Evolutionary conservation across 2,797 vertebrate species (phyloP).

Genomic region (Dallia pectoralis): DNA sequence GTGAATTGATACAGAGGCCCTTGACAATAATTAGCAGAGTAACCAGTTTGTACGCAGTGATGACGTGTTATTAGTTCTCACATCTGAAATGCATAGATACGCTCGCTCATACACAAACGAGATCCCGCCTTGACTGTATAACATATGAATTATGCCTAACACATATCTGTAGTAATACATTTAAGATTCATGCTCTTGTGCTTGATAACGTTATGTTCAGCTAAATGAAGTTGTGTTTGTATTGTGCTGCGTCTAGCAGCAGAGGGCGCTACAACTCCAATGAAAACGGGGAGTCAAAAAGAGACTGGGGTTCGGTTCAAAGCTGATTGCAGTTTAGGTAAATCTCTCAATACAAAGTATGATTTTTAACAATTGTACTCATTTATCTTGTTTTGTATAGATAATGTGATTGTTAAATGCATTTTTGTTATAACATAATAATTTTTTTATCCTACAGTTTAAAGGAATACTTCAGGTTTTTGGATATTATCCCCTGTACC

Average conservation of each 20-base stretch:
- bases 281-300: constrained; percentile 73
- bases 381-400: constrained; percentile 51
- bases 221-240: constrained; percentile 72
- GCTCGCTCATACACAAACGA: background rate
- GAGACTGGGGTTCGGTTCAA: constrained; percentile 78
- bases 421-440: constrained; percentile 39
- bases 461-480: background rate
- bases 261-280: constrained; percentile 86
- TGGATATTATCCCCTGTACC: too few relatives aligned
- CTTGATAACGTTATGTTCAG: constrained; percentile 58
- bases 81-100: background rate
- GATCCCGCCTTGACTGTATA: background rate
- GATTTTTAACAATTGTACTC: constrained; percentile 58
- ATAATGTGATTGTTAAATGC: constrained; percentile 48
- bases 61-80: constrained; percentile 28
- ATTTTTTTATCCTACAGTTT: constrained; percentile 31
- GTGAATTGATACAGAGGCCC: constrained; percentile 31
- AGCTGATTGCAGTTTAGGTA: constrained; percentile 79
- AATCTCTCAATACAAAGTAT: constrained; percentile 57
- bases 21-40: constrained; percentile 11
- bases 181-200: constrained; percentile 37
- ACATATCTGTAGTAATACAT: background rate
- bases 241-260: constrained; percentile 79
- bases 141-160: constrained; percentile 13
- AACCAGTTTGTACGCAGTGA: constrained; percentile 28